Percentiles rank a stretch among this genome's conserved stretches.
These are phyloP conservation scores for Salvelinus namaycush DNA, from an alignment of 2,113 vertebrate species.

Conservation along the genomic window DNA sequence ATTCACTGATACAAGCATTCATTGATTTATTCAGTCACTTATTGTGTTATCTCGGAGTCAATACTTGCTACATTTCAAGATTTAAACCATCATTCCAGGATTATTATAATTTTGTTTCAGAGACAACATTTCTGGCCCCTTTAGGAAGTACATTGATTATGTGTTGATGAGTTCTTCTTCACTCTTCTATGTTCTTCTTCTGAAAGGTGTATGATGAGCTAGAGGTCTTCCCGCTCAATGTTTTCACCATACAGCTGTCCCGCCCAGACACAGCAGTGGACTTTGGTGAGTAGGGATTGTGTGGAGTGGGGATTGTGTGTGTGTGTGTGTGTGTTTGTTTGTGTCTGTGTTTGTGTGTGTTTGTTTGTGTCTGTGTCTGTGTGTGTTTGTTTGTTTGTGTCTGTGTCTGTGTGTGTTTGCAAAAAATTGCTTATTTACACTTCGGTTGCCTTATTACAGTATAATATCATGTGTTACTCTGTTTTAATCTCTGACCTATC, in stretches of 20 bases:
- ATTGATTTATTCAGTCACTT: not conserved
- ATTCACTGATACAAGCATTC: not conserved
- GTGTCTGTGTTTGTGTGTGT: not conserved
- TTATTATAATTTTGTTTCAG: not conserved
- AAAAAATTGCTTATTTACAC: too few relatives aligned
- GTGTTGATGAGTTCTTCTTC: not conserved
- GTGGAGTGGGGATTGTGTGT: slow-evolving; percentile 45
- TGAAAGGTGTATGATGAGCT: slow-evolving; percentile 81
- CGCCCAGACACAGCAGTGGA: slow-evolving; percentile 72
- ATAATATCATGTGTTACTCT: not conserved
- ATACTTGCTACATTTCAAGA: not conserved
- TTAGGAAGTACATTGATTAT: not conserved
- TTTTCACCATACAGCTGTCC: slow-evolving; percentile 73
- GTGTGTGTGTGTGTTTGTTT: not conserved
- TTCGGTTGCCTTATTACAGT: not conserved
- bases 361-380: not conserved
- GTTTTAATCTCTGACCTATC: slow-evolving; percentile 5
- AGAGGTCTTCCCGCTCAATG: slow-evolving; percentile 77
- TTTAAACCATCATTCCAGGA: not conserved
- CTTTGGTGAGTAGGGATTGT: slow-evolving; percentile 75
- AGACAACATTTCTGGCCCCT: not conserved
- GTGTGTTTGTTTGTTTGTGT: not conserved
- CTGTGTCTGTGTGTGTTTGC: too few relatives aligned
- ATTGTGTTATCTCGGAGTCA: not conserved
- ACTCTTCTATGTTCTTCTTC: slow-evolving; percentile 6